Percentiles rank a stretch among this genome's conserved stretches.
phyloP scores from a whole-genome alignment of 1,140 invertebrate genomes.

The Mylabris phalerata region DNA sequence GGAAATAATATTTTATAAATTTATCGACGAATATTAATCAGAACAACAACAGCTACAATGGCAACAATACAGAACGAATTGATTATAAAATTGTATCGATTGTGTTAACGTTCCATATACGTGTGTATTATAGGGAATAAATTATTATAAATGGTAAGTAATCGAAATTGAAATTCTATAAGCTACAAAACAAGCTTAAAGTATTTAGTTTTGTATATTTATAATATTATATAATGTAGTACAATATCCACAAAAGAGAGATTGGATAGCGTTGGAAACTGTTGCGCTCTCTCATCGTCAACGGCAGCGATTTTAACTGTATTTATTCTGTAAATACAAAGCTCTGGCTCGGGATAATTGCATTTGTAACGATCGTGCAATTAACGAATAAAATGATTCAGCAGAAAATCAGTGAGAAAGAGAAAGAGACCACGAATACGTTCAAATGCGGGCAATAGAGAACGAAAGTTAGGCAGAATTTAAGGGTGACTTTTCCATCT shows the following conservation, averaged over 20 bases:
- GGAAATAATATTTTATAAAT: too few species aligned
- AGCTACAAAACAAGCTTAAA: too few species aligned
- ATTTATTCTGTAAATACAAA: slow-evolving; percentile 39
- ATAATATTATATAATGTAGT: too few species aligned
- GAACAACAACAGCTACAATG: too few species aligned
- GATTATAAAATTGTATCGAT: too few species aligned
- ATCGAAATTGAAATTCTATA: too few species aligned
- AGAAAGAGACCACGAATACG: not conserved
- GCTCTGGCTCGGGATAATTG: slow-evolving; percentile 35
- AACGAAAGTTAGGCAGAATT: not conserved
- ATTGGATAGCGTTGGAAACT: slow-evolving; percentile 3
- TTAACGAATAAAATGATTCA: slow-evolving; percentile 36
- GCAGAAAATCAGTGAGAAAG: slow-evolving; percentile 28
- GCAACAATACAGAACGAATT: too few species aligned
- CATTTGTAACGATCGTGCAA: slow-evolving; percentile 39
- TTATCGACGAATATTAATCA: too few species aligned
- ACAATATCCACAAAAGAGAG: not conserved
- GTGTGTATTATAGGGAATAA: too few species aligned
- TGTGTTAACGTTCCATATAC: too few species aligned
- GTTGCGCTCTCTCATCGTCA: slow-evolving; percentile 14
- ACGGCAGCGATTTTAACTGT: slow-evolving; percentile 30
- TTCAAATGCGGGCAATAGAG: not conserved
- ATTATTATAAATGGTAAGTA: too few species aligned
- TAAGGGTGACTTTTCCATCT: slow-evolving; percentile 25
- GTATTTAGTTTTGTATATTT: too few species aligned